Percentiles rank a stretch among this genome's conserved stretches.
phyloP scores from a whole-genome alignment of 2,888 invertebrate genomes.

The Tineola bisselliella region DNA sequence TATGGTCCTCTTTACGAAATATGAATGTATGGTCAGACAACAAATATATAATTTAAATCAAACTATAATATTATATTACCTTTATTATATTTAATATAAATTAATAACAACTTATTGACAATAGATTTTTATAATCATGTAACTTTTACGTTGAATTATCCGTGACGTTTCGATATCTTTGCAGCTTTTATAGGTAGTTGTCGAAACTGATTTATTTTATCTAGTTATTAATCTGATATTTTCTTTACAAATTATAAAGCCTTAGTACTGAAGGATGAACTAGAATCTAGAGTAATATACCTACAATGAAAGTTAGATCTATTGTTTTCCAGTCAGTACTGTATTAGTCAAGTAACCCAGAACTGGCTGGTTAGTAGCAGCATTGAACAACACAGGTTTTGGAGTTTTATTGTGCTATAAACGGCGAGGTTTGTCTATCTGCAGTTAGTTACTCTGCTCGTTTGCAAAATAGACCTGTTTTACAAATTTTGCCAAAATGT shows the following conservation, averaged over 20 bases:
- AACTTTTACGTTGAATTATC: too few relatives aligned
- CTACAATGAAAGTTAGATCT: background rate
- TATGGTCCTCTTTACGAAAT: constrained; percentile 57
- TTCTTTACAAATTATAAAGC: too few relatives aligned
- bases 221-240: too few relatives aligned
- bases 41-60: background rate
- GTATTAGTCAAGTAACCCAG: constrained; percentile 15
- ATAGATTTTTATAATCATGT: too few relatives aligned
- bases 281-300: too few relatives aligned
- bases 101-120: too few relatives aligned
- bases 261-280: too few relatives aligned
- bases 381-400: constrained; percentile 35
- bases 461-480: background rate
- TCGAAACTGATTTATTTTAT: too few relatives aligned
- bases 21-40: constrained; percentile 36
- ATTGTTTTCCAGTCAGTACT: constrained; percentile 32
- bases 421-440: constrained; percentile 21
- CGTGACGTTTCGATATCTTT: too few relatives aligned
- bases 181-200: too few relatives aligned
- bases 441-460: constrained; percentile 3
- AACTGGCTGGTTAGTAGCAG: constrained; percentile 28
- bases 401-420: constrained; percentile 51
- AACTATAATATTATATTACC: too few relatives aligned
- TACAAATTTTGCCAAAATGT: background rate
- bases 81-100: too few relatives aligned